Conservation (phyloP, 2,113 vertebrate species). For the Phocoena sinus region DNA sequence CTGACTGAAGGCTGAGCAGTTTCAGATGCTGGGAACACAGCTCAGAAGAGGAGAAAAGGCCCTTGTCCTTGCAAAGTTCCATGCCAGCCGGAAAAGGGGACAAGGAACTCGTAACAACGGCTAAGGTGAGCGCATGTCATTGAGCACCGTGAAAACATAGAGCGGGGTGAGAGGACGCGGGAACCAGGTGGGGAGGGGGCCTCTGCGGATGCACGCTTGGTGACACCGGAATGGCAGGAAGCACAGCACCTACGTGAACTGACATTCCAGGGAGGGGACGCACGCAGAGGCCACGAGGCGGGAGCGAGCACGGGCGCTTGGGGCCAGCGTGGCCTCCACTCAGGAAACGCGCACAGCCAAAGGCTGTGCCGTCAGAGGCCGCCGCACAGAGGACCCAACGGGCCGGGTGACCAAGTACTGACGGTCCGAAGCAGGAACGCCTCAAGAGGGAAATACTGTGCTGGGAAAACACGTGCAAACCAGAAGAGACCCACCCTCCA, state of each 20-base stretch:
- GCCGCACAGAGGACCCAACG: accelerated
- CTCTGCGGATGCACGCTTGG: not conserved
- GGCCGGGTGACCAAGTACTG: accelerated
- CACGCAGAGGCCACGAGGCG: not conserved
- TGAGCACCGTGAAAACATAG: accelerated
- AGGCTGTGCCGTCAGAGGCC: not conserved
- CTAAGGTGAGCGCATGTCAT: accelerated
- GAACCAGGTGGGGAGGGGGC: not conserved
- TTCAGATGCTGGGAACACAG: too few relatives aligned
- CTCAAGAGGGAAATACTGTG: too few relatives aligned
- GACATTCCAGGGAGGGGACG: accelerated
- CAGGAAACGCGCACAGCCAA: accelerated
- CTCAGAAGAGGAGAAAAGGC: too few relatives aligned
- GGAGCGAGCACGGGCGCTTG: accelerated
- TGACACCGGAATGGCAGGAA: not conserved
- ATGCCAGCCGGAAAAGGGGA: not conserved
- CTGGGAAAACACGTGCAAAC: accelerated
- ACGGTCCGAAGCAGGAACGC: not conserved
- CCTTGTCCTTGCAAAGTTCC: accelerated
- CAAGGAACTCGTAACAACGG: not conserved
- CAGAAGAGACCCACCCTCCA: not conserved
- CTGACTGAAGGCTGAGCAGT: not conserved
- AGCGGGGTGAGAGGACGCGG: too few relatives aligned
- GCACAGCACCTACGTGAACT: not conserved
- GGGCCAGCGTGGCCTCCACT: not conserved